Percentiles rank a stretch among this genome's conserved stretches.
phyloP scores from a whole-genome alignment of 2,113 vertebrate species.

The Gymnorhina tibicen region DNA sequence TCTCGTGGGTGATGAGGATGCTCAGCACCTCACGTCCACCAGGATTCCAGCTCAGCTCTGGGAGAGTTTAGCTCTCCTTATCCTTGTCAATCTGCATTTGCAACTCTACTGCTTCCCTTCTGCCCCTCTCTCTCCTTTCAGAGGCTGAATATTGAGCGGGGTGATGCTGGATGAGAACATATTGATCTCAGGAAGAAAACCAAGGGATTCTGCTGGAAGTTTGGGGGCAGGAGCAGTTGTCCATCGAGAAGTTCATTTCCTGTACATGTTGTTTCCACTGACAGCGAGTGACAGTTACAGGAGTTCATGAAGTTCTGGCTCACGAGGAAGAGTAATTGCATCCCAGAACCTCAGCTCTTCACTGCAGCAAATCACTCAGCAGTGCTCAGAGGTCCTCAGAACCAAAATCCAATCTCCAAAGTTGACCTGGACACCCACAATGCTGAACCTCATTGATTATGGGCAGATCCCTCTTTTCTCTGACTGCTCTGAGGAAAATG shows the following conservation, averaged over 20 bases:
- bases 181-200: not conserved
- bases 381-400: not conserved
- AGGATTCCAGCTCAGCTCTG: not conserved
- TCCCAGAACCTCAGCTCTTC: not conserved
- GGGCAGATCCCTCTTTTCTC: not conserved
- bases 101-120: not conserved
- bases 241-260: not conserved
- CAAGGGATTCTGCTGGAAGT: not conserved
- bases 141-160: not conserved
- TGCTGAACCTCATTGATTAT: fast-evolving
- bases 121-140: not conserved
- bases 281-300: not conserved
- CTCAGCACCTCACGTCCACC: not conserved
- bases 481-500: not conserved
- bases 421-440: not conserved
- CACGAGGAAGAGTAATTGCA: not conserved
- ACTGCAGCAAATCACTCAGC: not conserved
- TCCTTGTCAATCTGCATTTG: not conserved
- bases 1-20: not conserved
- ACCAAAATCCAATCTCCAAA: not conserved
- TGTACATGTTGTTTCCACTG: not conserved
- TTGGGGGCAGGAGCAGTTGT: not conserved
- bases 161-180: not conserved
- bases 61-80: not conserved
- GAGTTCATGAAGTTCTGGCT: not conserved